phyloP scores from a whole-genome alignment of 1,140 invertebrate species.

The Calycopis cecrops region DNA sequence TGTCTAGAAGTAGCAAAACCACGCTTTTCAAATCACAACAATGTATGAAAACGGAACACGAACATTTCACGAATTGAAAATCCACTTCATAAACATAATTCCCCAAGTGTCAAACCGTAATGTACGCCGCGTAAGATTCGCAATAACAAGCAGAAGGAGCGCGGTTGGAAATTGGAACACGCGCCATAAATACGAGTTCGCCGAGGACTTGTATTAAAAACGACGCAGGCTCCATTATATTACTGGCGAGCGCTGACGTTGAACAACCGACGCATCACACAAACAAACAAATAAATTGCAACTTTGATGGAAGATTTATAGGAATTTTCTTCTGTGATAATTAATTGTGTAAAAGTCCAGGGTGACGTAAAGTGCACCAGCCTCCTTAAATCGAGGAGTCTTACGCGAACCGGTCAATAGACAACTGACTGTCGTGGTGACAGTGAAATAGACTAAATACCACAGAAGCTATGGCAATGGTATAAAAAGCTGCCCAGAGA shows the following conservation, averaged over 20 bases:
- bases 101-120: conserved; percentile 2
- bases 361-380: too few species aligned
- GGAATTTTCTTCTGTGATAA: too few species aligned
- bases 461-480: too few species aligned
- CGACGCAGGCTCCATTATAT: conserved; percentile 6
- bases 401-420: too few species aligned
- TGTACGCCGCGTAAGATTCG: conserved; percentile 4
- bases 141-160: conserved; percentile 4
- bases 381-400: too few species aligned
- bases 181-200: conserved; percentile 7
- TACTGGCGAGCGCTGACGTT: conserved; percentile 11
- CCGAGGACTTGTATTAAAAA: conserved; percentile 14
- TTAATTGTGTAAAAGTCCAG: too few species aligned
- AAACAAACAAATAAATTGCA: too few species aligned
- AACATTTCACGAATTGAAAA: neutral
- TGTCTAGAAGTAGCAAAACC: too few species aligned
- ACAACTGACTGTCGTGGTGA: too few species aligned
- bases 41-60: neutral
- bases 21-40: neutral
- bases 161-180: conserved; percentile 5
- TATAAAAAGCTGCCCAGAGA: too few species aligned
- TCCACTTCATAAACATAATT: conserved; percentile 4
- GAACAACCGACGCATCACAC: neutral
- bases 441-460: too few species aligned
- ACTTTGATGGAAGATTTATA: too few species aligned